Conservation (phyloP, 2,113 vertebrate species). For the Phoxinus phoxinus region DNA sequence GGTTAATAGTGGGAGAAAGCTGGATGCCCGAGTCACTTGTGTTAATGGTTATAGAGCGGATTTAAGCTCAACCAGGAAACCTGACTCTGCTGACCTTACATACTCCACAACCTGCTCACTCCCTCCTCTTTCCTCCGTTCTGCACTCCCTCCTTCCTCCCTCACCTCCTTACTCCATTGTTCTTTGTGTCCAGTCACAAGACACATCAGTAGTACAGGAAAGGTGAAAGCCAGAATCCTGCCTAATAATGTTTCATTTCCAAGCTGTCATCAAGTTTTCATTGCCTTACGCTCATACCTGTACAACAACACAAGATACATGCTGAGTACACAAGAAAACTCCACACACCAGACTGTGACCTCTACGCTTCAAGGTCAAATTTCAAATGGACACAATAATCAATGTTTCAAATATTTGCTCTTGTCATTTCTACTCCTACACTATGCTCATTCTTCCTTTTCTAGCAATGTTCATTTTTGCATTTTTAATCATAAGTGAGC, state of each 20-base stretch:
- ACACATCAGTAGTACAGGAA: not conserved
- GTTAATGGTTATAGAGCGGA: constrained; percentile 32
- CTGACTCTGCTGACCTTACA: constrained; percentile 41
- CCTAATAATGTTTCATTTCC: constrained; percentile 42
- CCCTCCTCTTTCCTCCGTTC: constrained; percentile 46
- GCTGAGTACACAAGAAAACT: not conserved
- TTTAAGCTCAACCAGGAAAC: constrained; percentile 7
- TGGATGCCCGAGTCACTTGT: not conserved
- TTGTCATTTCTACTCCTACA: not conserved
- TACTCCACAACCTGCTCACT: constrained; percentile 3
- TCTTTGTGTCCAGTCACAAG: constrained; percentile 54
- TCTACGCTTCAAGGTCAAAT: constrained; percentile 51
- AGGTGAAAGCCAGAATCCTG: constrained; percentile 31
- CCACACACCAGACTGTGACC: not conserved
- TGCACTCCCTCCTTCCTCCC: constrained; percentile 42
- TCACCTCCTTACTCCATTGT: constrained; percentile 48
- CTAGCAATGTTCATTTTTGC: not conserved
- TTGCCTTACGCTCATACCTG: constrained; percentile 39
- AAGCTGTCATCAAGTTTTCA: constrained; percentile 57
- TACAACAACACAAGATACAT: constrained; percentile 14
- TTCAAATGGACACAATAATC: not conserved
- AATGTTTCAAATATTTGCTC: not conserved
- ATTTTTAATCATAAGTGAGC: not conserved
- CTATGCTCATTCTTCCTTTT: not conserved
- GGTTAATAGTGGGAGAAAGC: not conserved